Conservation (phyloP, 2,888 invertebrate genomes). For the Agrochola lota region DNA sequence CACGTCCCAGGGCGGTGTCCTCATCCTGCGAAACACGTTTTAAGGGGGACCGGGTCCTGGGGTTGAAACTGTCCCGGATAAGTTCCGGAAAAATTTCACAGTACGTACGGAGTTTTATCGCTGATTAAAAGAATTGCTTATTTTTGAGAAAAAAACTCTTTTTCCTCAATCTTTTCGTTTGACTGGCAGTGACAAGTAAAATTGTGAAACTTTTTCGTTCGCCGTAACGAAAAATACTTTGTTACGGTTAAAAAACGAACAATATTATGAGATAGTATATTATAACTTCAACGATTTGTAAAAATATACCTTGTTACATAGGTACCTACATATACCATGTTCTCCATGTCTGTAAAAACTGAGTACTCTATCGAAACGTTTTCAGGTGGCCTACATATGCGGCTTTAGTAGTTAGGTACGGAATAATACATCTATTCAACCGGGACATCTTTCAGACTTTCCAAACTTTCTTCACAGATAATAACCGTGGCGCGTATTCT, state of each 20-base stretch:
- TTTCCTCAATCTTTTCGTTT: conserved; percentile 40
- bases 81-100: conserved; percentile 24
- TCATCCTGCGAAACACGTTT: conserved; percentile 39
- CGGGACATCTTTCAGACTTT: conserved; percentile 24
- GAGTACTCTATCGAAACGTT: no score
- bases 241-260: not conserved
- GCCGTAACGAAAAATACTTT: not conserved
- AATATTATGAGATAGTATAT: not conserved
- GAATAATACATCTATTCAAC: conserved; percentile 5
- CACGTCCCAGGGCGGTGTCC: conserved; percentile 52
- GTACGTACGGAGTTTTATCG: conserved; percentile 40
- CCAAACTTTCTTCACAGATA: conserved; percentile 56
- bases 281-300: not conserved
- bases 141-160: conserved; percentile 35
- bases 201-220: conserved; percentile 24
- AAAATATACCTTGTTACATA: not conserved
- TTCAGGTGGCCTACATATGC: not conserved
- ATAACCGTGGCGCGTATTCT: conserved; percentile 62
- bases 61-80: conserved; percentile 34
- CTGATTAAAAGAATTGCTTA: conserved; percentile 50
- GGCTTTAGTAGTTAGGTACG: not conserved
- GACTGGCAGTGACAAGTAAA: conserved; percentile 34
- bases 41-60: not conserved
- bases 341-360: not conserved
- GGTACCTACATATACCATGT: not conserved